Evolutionary conservation across 2,888 invertebrate genomes (phyloP).

Genomic region (Spilarctia lutea): DNA sequence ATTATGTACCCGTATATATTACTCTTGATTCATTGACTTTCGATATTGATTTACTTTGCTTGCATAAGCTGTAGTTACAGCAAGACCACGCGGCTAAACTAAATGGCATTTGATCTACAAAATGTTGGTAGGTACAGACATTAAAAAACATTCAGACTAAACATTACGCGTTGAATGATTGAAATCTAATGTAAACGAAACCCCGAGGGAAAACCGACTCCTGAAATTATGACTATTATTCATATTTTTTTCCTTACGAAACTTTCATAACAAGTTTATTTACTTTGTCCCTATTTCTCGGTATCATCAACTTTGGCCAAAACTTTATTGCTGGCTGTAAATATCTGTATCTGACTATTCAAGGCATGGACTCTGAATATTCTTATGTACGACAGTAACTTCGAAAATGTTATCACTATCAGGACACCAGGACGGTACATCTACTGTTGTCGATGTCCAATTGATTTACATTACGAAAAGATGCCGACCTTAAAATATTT

Average conservation of each 20-base stretch:
- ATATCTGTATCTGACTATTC: constrained; percentile 39
- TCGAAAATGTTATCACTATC: constrained; percentile 77
- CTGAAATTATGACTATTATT: constrained; percentile 31
- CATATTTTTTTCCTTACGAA: constrained; percentile 29
- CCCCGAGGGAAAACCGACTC: constrained; percentile 29
- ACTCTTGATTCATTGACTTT: constrained; percentile 87
- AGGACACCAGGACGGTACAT: constrained; percentile 68
- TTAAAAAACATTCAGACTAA: constrained; percentile 52
- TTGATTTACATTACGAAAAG: constrained; percentile 82
- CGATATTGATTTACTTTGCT: constrained; percentile 86
- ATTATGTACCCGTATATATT: constrained; percentile 87
- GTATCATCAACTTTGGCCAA: constrained; percentile 36
- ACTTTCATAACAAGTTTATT: constrained; percentile 36
- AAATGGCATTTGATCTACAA: constrained; percentile 69
- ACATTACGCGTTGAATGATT: constrained; percentile 43
- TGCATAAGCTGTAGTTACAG: constrained; percentile 83
- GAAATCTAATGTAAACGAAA: constrained; percentile 46
- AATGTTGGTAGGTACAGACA: constrained; percentile 66
- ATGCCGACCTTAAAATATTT: constrained; percentile 79
- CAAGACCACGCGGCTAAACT: constrained; percentile 65
- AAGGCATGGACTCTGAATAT: constrained; percentile 58
- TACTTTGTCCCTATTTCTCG: constrained; percentile 35
- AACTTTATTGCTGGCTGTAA: constrained; percentile 45
- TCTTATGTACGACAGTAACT: constrained; percentile 72
- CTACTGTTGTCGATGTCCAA: constrained; percentile 75